Evolutionary conservation across 2,113 vertebrate genomes (phyloP), one percentile per base, ranked within the genome.

Genomic region (Macquaria ambigua): DNA sequence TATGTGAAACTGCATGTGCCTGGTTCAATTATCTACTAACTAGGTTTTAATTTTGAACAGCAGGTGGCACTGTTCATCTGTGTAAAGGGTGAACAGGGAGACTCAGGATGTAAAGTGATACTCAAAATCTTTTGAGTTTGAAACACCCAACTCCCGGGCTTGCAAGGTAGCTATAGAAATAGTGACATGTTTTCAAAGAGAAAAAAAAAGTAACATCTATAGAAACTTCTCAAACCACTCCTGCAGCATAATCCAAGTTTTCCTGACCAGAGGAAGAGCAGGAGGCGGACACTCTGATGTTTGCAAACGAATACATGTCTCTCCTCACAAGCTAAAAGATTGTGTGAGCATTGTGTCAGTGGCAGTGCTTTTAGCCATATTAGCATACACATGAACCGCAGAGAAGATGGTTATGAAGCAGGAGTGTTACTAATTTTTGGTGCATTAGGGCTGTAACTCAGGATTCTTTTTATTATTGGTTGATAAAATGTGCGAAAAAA

Each of bases 31-130:
- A 67, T 18, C 53, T 21, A 10, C 16, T n/a, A 4, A 48, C 16
- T 3, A 59, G 4, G 15, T 63, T 77, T 50, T 15, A 61, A 56
- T 53, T 79, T 67, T 62, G 53, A 87, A 72, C 85, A 87, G 67
- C 37, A 87, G 80, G 48, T 64, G 89, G 81, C 62, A 81, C 3
- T 69, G 46, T 59, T 23, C 28, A 59, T 18, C 59, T 23, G 10
- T 37, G 4, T 20, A 52, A 79, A 66, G 21, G 8, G 55, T 25
- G 46, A 53, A 25, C 31, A 50, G 4, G 6, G 52, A 74, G 10
- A 15, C 31, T 12, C 1, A 15, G 23, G 12, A 70, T 70, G 15
- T 59, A 5, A 37, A n/a, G 18, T 59, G 7, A 69, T 6, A 6
- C 48, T 21, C 34, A 67, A 31, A 56, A 58, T 23, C 50, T 12